Evolutionary conservation across 2,888 invertebrate species (phyloP).

Genomic region (Pachydiplax longipennis): DNA sequence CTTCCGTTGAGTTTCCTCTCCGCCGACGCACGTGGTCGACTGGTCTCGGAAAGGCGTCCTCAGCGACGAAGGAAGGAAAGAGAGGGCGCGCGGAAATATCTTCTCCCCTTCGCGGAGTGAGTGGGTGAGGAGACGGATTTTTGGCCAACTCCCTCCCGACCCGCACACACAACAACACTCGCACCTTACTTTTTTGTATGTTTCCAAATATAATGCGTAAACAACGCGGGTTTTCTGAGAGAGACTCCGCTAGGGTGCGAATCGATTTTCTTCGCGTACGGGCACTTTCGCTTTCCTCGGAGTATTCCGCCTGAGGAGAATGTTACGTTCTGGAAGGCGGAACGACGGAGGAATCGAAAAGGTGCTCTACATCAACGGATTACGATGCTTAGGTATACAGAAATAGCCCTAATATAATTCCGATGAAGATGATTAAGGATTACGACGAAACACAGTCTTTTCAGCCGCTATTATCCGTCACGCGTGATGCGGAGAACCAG

Average conservation of each 20-base stretch:
- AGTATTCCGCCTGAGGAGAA: too few species aligned
- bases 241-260: too few species aligned
- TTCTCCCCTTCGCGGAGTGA: background rate
- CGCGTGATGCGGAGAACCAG: background rate
- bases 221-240: too few species aligned
- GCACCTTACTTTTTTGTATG: background rate
- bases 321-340: too few species aligned
- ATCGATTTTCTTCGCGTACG: too few species aligned
- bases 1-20: background rate
- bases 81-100: slow-evolving; percentile 27
- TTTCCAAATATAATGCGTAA: too few species aligned
- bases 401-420: too few species aligned
- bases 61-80: background rate
- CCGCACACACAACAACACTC: background rate
- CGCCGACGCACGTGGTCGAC: background rate
- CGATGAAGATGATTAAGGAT: background rate
- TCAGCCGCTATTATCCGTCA: background rate
- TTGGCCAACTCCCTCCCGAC: background rate
- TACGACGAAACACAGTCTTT: background rate
- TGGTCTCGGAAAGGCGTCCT: background rate
- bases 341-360: background rate
- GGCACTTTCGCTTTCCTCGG: too few species aligned
- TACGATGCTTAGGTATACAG: too few species aligned
- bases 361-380: too few species aligned
- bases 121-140: background rate